phyloP scores from a whole-genome alignment of 2,797 vertebrate species.

The Notoglanidium macrostoma region DNA sequence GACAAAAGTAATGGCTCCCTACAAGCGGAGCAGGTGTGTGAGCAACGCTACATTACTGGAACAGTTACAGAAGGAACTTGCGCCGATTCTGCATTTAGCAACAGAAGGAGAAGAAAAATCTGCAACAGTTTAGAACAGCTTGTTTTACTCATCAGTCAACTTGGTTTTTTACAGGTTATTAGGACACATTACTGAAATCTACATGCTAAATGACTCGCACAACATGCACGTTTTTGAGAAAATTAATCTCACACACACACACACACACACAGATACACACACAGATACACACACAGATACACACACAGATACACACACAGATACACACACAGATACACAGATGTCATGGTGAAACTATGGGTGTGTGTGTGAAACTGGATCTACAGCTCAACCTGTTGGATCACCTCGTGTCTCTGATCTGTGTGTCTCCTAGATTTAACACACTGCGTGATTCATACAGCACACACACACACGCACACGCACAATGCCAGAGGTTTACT shows the following conservation, averaged over 20 bases:
- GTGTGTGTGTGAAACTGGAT: constrained; percentile 7
- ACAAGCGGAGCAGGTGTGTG: background rate
- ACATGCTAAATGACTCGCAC: no score
- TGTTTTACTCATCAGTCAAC: no score
- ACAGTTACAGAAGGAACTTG: no score
- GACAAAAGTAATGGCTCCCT: background rate
- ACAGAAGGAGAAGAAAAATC: no score
- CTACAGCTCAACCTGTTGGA: background rate
- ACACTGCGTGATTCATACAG: no score
- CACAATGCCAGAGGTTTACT: no score
- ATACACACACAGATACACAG: background rate
- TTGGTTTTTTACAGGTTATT: no score
- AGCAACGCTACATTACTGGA: background rate
- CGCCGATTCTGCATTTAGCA: no score
- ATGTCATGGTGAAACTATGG: constrained; percentile 6
- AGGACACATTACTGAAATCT: no score
- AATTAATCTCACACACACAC: no score
- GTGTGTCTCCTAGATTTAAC: background rate
- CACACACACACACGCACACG: background rate
- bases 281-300: background rate
- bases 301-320: background rate
- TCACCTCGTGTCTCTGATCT: background rate
- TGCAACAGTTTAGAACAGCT: no score
- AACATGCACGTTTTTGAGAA: no score
- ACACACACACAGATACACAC: background rate